Conservation (phyloP, 2,888 invertebrate genomes). For the Rambutsinella grinnellia region DNA sequence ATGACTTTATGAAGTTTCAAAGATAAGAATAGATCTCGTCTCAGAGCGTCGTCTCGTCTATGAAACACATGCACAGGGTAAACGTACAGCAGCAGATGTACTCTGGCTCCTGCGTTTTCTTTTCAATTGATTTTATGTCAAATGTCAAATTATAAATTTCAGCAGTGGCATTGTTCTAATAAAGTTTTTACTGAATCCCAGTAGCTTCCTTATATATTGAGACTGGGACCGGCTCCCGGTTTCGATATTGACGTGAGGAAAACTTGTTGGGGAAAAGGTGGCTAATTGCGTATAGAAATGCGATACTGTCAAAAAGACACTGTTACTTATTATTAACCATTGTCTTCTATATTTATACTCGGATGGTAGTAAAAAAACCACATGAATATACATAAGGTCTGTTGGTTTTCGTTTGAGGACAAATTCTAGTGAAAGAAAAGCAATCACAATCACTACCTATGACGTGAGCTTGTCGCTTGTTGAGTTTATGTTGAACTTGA, state of each 20-base stretch:
- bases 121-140: conserved; percentile 18
- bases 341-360: not conserved
- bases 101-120: no score
- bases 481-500: no score
- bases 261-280: not conserved
- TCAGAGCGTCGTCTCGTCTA: no score
- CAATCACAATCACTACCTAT: conserved; percentile 1
- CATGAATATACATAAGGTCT: conserved; percentile 28
- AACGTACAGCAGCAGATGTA: no score
- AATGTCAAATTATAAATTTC: conserved; percentile 32
- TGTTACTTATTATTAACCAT: conserved; percentile 6
- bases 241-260: no score
- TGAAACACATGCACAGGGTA: not conserved
- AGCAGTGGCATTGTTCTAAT: not conserved
- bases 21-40: no score
- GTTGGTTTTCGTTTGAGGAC: not conserved
- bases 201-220: no score
- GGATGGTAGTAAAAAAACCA: not conserved
- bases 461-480: no score
- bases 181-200: conserved; percentile 30
- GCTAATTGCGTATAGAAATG: conserved; percentile 5
- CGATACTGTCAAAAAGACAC: not conserved
- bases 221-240: no score
- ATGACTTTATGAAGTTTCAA: no score
- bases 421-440: no score